Evolutionary conservation across 2,797 vertebrate species (phyloP).

Genomic region (Siniperca obscura): DNA sequence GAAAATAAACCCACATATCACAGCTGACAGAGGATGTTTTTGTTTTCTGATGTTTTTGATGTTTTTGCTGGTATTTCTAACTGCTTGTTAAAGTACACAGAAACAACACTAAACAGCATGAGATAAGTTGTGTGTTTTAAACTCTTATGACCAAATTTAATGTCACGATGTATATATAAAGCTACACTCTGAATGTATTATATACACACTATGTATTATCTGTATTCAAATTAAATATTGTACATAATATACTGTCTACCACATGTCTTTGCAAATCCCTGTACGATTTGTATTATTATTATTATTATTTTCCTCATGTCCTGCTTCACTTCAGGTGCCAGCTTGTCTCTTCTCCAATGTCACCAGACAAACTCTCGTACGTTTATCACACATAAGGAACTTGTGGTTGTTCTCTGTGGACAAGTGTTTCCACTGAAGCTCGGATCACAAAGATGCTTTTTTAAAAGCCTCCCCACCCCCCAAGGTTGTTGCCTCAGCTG

Average conservation of each 20-base stretch:
- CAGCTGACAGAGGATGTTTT: neutral
- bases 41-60: too few species aligned
- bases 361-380: neutral
- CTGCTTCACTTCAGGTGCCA: neutral
- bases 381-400: constrained; percentile 1
- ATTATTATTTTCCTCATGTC: neutral
- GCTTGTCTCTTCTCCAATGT: constrained; percentile 1
- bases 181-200: neutral
- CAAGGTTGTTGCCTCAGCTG: neutral
- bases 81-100: neutral
- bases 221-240: neutral
- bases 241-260: neutral
- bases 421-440: neutral
- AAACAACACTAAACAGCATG: neutral
- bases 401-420: constrained; percentile 11
- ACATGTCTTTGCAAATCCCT: neutral
- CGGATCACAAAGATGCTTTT: neutral
- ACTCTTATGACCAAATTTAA: neutral
- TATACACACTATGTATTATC: too few species aligned
- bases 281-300: neutral
- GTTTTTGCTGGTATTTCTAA: neutral
- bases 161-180: neutral
- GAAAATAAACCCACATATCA: neutral
- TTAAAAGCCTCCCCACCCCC: neutral
- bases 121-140: neutral